Evolutionary conservation across 2,888 invertebrate genomes (phyloP).

Genomic region (Aspidiotus rigidus): DNA sequence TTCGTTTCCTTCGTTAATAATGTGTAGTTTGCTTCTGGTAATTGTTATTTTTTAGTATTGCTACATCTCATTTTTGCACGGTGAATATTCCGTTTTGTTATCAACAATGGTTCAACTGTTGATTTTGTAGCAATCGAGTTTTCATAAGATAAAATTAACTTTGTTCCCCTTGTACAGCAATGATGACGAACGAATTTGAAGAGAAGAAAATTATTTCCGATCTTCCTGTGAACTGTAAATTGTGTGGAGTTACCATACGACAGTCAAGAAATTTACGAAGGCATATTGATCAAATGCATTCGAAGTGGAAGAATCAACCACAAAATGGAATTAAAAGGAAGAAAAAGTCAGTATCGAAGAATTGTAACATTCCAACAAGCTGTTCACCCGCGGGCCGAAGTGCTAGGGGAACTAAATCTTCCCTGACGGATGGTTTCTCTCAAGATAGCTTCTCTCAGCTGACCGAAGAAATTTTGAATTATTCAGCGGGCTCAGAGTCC

Average conservation of each 20-base stretch:
- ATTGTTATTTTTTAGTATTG: too few species aligned
- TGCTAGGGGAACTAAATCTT: too few species aligned
- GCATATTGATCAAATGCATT: constrained; percentile 39
- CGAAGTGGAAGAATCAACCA: constrained; percentile 30
- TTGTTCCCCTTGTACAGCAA: too few species aligned
- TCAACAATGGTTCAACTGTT: too few species aligned
- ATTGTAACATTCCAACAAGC: background rate
- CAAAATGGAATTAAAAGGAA: background rate
- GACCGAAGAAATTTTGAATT: constrained; percentile 27
- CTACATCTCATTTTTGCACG: too few species aligned
- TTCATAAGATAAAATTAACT: too few species aligned
- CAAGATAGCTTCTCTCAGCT: constrained; percentile 24
- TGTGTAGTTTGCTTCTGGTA: too few species aligned
- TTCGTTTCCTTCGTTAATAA: too few species aligned
- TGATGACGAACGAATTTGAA: background rate
- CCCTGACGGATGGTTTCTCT: constrained; percentile 7
- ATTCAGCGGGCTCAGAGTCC: background rate
- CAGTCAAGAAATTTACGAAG: constrained; percentile 39
- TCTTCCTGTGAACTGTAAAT: constrained; percentile 38
- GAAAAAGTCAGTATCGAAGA: background rate
- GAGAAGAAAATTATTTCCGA: constrained; percentile 38
- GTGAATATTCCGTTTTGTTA: too few species aligned
- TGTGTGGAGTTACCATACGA: constrained; percentile 38
- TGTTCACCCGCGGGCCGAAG: too few species aligned
- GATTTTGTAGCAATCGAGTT: too few species aligned